Evolutionary conservation across 2,888 invertebrate genomes (phyloP).

Genomic region (Drosophila ezoana): DNA sequence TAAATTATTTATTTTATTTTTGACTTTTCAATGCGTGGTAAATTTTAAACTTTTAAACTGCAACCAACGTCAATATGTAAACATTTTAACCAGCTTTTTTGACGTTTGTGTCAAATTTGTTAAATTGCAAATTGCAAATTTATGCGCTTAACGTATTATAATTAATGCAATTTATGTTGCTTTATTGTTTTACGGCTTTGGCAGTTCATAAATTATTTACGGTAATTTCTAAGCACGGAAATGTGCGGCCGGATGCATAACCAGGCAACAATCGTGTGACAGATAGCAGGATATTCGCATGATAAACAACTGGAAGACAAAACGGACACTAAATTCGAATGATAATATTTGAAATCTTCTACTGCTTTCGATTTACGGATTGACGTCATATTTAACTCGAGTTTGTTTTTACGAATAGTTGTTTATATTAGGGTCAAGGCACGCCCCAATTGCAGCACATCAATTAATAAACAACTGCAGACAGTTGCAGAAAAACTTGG

Average conservation of each 20-base stretch:
- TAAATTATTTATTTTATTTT: conserved; percentile 5
- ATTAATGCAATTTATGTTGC: conserved; percentile 50
- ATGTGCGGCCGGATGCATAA: conserved; percentile 45
- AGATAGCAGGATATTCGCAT: conserved; percentile 44
- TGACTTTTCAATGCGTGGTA: background rate
- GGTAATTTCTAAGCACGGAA: conserved; percentile 34
- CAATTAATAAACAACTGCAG: conserved; percentile 38
- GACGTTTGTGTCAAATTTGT: conserved; percentile 1
- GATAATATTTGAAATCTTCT: background rate
- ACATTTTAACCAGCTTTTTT: conserved; percentile 5
- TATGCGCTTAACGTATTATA: conserved; percentile 16
- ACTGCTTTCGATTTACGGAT: background rate
- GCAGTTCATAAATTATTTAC: conserved; percentile 41
- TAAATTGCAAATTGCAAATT: conserved; percentile 20
- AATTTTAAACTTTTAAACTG: background rate
- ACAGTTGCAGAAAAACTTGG: conserved; percentile 20
- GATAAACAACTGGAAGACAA: background rate
- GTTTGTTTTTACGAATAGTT: conserved; percentile 27
- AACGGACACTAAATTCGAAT: background rate
- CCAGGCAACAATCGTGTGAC: conserved; percentile 15
- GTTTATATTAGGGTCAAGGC: conserved; percentile 14
- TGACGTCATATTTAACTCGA: conserved; percentile 33
- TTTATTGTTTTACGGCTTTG: conserved; percentile 24
- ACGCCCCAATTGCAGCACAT: conserved; percentile 25
- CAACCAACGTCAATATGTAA: background rate